phyloP scores from a whole-genome alignment of 2,797 vertebrate species.

The Distichodus sexfasciatus region DNA sequence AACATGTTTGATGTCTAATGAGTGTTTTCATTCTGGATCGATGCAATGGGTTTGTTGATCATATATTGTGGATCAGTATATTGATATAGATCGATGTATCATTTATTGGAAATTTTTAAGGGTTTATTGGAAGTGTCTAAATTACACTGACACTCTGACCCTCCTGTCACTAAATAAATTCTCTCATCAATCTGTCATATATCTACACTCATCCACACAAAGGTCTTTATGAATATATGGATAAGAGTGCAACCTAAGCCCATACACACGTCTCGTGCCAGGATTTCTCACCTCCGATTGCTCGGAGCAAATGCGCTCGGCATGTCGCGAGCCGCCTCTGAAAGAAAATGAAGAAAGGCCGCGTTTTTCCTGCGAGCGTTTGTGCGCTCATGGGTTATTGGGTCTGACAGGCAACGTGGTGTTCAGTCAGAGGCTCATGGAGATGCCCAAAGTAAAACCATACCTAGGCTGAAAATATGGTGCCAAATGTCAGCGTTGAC shows the following conservation, averaged over 20 bases:
- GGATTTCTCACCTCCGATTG: conserved; percentile 53
- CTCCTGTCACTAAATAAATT: no score
- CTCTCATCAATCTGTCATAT: conserved; percentile 30
- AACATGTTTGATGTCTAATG: no score
- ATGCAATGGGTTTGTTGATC: no score
- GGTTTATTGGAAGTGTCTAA: no score
- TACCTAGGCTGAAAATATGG: conserved; percentile 9
- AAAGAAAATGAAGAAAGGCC: conserved; percentile 22
- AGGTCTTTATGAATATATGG: conserved; percentile 58
- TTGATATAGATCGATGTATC: no score
- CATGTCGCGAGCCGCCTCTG: conserved; percentile 47
- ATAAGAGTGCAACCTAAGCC: conserved; percentile 53
- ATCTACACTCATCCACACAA: conserved; percentile 26
- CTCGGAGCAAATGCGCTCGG: conserved; percentile 55
- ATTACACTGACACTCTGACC: no score
- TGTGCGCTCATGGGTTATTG: conserved; percentile 55
- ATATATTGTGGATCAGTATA: no score
- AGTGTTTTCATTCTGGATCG: no score
- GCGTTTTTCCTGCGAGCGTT: conserved; percentile 38
- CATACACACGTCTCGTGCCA: conserved; percentile 39
- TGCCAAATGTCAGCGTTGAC: conserved; percentile 25
- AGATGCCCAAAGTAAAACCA: conserved; percentile 1
- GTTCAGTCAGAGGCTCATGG: conserved; percentile 43
- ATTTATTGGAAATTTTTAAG: no score
- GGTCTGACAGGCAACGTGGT: conserved; percentile 56